Base-by-base conservation (phyloP, 2,797 vertebrate species). In the Pygocentrus nattereri region DNA sequence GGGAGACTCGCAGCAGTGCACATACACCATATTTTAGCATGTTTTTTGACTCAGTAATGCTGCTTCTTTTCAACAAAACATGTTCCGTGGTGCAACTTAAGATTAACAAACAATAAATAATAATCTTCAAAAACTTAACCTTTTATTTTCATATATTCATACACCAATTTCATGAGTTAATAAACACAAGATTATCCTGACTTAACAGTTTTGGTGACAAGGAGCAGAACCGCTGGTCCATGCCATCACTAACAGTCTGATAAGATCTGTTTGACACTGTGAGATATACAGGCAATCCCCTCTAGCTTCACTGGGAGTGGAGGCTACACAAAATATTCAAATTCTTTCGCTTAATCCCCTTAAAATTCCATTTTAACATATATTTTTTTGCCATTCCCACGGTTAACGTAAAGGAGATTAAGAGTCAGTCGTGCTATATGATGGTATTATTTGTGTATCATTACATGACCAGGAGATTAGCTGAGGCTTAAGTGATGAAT, bases 161-260 rank as follows among this genome's bases (percentile, higher is more conserved):
- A 44, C 41, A 44, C 10, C 41, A 34, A 34, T n/a, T n/a, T n/a
- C n/a, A n/a, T n/a, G n/a, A n/a, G n/a, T n/a, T n/a, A n/a, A n/a
- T n/a, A 41, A 8, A 41, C 2, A 41, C 38, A 41, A 41, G 88
- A 89, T n/a, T n/a, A n/a, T n/a, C n/a, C n/a, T n/a, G n/a, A n/a
- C n/a, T n/a, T n/a, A n/a, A n/a, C n/a, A n/a, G n/a, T n/a, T n/a
- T n/a, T n/a, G n/a, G n/a, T n/a, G n/a, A n/a, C n/a, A n/a, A n/a
- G n/a, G n/a, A n/a, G 91, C 89, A 89, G 82, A 88, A 88, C 89
- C 87, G 87, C 90, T 87, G 82, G 81, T 87, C 82, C 87, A 89
- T 87, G 90, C 86, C 90, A 78, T n/a, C 86, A 87, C 88, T 86
- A 90, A 91, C 89, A 89, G 85, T 85, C 78, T 85, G 91, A 93